Base-by-base conservation (phyloP, 1,140 invertebrate species). In the Drosophila bocqueti region DNA sequence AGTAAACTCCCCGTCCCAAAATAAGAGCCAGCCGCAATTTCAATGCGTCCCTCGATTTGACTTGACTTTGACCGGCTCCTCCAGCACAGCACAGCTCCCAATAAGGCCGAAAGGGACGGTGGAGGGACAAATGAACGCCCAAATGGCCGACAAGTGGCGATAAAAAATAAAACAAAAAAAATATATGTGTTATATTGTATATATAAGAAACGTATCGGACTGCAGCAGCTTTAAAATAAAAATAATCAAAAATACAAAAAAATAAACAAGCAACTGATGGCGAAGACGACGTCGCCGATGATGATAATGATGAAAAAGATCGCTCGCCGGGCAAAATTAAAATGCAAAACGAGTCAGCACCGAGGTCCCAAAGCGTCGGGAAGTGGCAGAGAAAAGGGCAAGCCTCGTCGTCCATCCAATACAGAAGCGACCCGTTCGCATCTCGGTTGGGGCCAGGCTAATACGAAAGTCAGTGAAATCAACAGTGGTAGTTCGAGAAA, bases 161-260 rank as follows among this genome's bases (percentile, higher is more conserved):
- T 76, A 85, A 86, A 86, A 77, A 31, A 31, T 11, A 34, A 18
- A 5, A 2, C 18, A 18, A 52, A 52, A 29, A 29, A 85, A 67
- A 85, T 78, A 85, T 26, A 77, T 18, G 6, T 15, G 2, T 11
- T 71, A 78, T 54, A 71, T 6, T 15, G 4, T 11, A 43, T 43
- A 21, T 71, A 78, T 54, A 71, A 59, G 24, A 69, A 81, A 82
- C 66, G 63, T 76, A 80, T 80, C 65, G 66, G 64, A 59, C 71
- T 78, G 79, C 76, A 79, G 76, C 71, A 71, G 80, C 76, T 89
- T 89, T 87, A 81, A 87, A 90, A 89, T 84, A 69, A 90, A 84
- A 89, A 89, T 87, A 84, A 87, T 87, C 81, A 87, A 89, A 87
- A 87, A 87, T 80, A 83, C 34, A 80, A 83, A 87, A 86, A 86